These are phyloP conservation scores for Erpetoichthys calabaricus DNA, from an alignment of 2,797 vertebrate species.

Conservation along the genomic window DNA sequence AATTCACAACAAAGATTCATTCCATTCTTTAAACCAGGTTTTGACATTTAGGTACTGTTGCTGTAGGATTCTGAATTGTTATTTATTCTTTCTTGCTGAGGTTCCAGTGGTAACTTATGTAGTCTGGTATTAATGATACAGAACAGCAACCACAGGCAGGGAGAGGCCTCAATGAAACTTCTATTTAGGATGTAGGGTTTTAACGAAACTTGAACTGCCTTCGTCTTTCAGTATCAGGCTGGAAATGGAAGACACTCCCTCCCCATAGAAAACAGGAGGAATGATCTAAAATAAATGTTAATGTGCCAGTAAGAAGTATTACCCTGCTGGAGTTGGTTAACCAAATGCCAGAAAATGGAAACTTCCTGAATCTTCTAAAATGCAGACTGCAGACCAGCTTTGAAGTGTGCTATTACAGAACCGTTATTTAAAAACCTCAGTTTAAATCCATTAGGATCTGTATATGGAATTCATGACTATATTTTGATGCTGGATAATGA, in stretches of 20 bases:
- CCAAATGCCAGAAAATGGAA: background rate
- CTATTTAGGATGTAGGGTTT: background rate
- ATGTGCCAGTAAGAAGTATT: background rate
- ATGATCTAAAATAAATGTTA: background rate
- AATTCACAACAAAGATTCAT: too few relatives aligned
- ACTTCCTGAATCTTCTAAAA: slow-evolving; percentile 1
- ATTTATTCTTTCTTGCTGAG: too few relatives aligned
- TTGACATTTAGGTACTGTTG: too few relatives aligned
- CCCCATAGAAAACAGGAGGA: background rate
- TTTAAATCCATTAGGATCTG: too few relatives aligned
- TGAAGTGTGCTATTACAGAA: too few relatives aligned
- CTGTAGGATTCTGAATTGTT: too few relatives aligned
- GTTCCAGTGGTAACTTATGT: background rate
- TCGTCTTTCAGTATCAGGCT: background rate
- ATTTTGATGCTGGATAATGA: too few relatives aligned
- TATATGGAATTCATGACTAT: too few relatives aligned
- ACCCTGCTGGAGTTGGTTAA: background rate
- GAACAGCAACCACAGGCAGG: background rate
- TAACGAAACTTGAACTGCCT: slow-evolving; percentile 1
- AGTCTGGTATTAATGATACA: background rate
- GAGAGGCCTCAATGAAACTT: background rate
- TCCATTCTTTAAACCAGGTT: too few relatives aligned
- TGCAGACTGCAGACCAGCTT: too few relatives aligned
- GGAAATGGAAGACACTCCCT: background rate
- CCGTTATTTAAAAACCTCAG: too few relatives aligned